A percentile compares a stretch with the other conserved stretches of the same genome.
Evolutionary conservation across 1,140 invertebrate species (phyloP).

Genomic region (Pemphigus obesinymphae): DNA sequence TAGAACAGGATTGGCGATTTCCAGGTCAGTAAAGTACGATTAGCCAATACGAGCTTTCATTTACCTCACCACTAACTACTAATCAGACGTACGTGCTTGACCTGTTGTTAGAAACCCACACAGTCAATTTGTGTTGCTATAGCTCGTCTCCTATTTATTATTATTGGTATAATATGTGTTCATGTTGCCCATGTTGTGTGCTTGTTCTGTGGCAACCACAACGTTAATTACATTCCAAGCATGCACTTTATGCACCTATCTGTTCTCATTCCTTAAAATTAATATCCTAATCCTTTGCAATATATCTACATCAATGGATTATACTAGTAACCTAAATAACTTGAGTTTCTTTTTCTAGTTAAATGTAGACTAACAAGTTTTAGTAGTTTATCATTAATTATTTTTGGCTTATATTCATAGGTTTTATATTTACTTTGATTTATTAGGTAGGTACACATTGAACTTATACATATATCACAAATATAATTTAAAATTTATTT

Average conservation of each 20-base stretch:
- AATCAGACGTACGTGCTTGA: slow-evolving; percentile 40
- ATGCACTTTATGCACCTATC: slow-evolving; percentile 34
- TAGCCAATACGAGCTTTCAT: slow-evolving; percentile 43
- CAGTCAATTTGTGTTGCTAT: slow-evolving; percentile 40
- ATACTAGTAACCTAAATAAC: slow-evolving; percentile 22
- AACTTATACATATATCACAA: too few relatives aligned
- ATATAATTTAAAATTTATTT: too few relatives aligned
- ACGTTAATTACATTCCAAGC: slow-evolving; percentile 32
- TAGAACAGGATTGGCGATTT: slow-evolving; percentile 93
- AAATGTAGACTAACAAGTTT: background rate
- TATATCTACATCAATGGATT: slow-evolving; percentile 15
- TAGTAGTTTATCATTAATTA: slow-evolving; percentile 5
- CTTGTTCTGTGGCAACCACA: slow-evolving; percentile 36
- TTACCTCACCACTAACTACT: slow-evolving; percentile 44
- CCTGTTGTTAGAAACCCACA: slow-evolving; percentile 37
- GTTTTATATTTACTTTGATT: background rate
- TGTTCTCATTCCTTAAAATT: slow-evolving; percentile 1
- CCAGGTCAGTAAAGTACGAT: slow-evolving; percentile 71
- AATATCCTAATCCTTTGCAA: background rate
- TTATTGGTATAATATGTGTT: slow-evolving; percentile 34
- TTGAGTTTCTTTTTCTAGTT: background rate
- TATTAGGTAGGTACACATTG: too few relatives aligned
- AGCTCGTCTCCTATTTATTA: slow-evolving; percentile 39
- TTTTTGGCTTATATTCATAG: background rate
- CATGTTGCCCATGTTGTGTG: slow-evolving; percentile 32